These are phyloP conservation scores for Ditylenchus dipsaci DNA, from an alignment of 1,140 invertebrate species.

Conservation along the genomic window DNA sequence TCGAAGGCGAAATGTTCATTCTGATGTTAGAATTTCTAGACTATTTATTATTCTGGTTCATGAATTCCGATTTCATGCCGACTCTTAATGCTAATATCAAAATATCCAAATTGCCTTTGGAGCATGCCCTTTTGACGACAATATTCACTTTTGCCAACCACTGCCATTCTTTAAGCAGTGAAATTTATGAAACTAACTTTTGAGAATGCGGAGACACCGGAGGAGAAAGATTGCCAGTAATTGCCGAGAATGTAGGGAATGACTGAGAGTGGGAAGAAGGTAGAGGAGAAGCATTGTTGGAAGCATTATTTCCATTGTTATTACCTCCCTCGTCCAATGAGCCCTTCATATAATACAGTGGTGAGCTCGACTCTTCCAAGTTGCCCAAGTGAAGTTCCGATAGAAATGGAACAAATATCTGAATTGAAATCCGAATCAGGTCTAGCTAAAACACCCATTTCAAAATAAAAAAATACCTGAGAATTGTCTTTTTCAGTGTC, in stretches of 20 bases:
- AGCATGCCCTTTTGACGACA: too few species aligned
- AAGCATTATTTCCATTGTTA: background rate
- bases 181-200: slow-evolving; percentile 22
- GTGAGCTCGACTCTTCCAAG: slow-evolving; percentile 22
- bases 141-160: too few species aligned
- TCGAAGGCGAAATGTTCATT: too few species aligned
- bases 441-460: background rate
- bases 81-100: too few species aligned
- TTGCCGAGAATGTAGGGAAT: background rate
- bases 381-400: slow-evolving; percentile 37
- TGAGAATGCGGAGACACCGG: slow-evolving; percentile 25
- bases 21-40: too few species aligned
- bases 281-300: slow-evolving; percentile 8
- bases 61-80: too few species aligned
- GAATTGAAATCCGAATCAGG: slow-evolving; percentile 5
- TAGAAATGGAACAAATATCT: slow-evolving; percentile 41
- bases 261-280: background rate
- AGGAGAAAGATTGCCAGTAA: slow-evolving; percentile 17
- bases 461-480: background rate
- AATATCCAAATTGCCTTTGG: too few species aligned
- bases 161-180: too few species aligned
- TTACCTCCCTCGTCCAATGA: slow-evolving; percentile 18
- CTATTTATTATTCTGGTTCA: too few species aligned
- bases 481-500: slow-evolving; percentile 1
- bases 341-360: slow-evolving; percentile 27